These are phyloP conservation scores for Montipora foliosa DNA, from an alignment of 64 coral and sea anemone species.

Conservation along the genomic window DNA sequence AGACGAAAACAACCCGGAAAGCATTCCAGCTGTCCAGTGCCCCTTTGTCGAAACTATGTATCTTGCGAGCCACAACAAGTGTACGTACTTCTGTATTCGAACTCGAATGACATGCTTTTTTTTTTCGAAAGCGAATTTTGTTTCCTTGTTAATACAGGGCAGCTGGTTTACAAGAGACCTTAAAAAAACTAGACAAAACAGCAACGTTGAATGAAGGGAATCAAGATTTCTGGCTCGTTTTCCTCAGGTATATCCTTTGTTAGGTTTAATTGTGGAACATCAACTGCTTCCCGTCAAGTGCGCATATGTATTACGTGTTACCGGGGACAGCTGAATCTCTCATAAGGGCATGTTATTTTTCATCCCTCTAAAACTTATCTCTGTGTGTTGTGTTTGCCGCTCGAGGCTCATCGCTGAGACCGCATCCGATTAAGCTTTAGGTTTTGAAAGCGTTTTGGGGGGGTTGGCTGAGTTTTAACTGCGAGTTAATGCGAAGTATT, in stretches of 20 bases:
- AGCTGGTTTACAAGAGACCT: not conserved
- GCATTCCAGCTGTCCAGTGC: not conserved
- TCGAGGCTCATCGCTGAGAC: not conserved
- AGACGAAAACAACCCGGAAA: too few species aligned
- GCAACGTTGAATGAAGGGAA: not conserved
- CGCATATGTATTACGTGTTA: not conserved
- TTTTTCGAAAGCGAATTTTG: too few species aligned
- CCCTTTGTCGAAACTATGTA: not conserved
- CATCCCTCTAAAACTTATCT: not conserved
- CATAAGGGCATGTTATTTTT: not conserved
- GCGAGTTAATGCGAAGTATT: too few species aligned
- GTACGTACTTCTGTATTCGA: not conserved
- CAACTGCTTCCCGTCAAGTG: not conserved
- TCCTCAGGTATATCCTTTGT: conserved; percentile 32
- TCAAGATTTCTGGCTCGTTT: not conserved
- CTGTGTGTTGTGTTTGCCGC: not conserved
- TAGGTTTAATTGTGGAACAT: conserved; percentile 23
- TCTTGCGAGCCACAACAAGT: not conserved
- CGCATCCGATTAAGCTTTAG: not conserved
- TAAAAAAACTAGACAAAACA: conserved; percentile 31
- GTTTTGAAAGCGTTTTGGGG: not conserved
- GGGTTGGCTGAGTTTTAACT: too few species aligned
- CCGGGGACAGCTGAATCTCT: not conserved
- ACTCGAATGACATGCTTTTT: not conserved
- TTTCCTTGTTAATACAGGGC: not conserved